Base-by-base conservation (phyloP, 1,140 invertebrate genomes). In the Triops cancriformis region DNA sequence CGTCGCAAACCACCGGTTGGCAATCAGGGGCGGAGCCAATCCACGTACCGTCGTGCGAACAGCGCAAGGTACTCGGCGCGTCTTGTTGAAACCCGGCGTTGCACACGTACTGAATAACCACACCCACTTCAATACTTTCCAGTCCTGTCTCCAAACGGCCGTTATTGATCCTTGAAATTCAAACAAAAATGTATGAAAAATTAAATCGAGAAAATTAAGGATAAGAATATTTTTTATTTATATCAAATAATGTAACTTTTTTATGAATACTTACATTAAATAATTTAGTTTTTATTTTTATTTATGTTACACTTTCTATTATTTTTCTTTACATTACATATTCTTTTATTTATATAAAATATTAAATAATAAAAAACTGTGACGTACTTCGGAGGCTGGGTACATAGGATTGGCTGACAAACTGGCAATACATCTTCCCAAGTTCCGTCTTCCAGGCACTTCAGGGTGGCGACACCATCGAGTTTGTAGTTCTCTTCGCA, bases 401-500 rank as follows among this genome's bases (percentile, higher is more conserved):
- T 77, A 76, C 82, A 83, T 18, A 77, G 73, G 1, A 81, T 77
- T 37, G 81, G 81, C 14, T 81, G 77, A 77, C 82, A 83, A 27
- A 75, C 41, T 26, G 82, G 82, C n/a, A 74, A 12, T 1, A 42
- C 76, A 41, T 81, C 80, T 45, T 81, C 81, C 87, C 87, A 88
- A 12, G 82, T 80, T 14, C 86, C 86, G 79, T 84, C 83, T 9
- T 82, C 82, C 12, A 83, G 83, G 80, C 87, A 88, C 27, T 84
- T 83, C 27, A 84, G 81, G 18, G 81, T 84, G 26, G 80, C 75
- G 23, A 83, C 81, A 18, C 87, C 87, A 43, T 81, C 77, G 73
- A 87, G 80, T 11, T 82, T 82, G 79, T 86, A 87, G 2, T 85
- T 86, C 26, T 79, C 75, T 28, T 84, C 79, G 79, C 86, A 87